Evolutionary conservation across 2,113 vertebrate genomes (phyloP).

Genomic region (Pituophis catenifer): DNA sequence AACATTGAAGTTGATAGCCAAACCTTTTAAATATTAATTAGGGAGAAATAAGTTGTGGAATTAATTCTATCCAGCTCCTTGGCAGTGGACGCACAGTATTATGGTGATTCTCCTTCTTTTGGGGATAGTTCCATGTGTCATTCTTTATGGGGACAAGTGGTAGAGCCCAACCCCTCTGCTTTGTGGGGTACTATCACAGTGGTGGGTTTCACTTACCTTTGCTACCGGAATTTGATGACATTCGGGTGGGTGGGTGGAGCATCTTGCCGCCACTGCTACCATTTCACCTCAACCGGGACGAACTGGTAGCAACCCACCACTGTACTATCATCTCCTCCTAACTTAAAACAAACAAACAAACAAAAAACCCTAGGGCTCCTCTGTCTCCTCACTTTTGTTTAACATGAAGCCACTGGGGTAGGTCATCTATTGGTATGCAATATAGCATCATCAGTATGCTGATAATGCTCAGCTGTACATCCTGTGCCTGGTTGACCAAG

Average conservation of each 20-base stretch:
- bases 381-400: not conserved
- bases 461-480: not conserved
- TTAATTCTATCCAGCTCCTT: not conserved
- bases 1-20: not conserved
- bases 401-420: not conserved
- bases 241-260: too few species aligned
- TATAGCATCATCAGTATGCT: not conserved
- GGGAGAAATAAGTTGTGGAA: not conserved
- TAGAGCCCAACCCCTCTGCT: not conserved
- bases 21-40: not conserved
- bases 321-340: not conserved
- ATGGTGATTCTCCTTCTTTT: not conserved
- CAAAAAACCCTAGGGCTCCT: not conserved
- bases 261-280: too few species aligned
- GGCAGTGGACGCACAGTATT: not conserved
- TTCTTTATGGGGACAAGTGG: not conserved
- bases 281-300: too few species aligned
- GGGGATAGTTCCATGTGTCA: not conserved
- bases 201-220: too few species aligned
- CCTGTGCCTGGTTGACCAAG: not conserved
- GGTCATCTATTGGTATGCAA: not conserved
- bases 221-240: too few species aligned
- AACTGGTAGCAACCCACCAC: too few species aligned
- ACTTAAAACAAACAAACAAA: not conserved
- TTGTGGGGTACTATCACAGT: not conserved